phyloP scores from a whole-genome alignment of 1,140 invertebrate genomes.

The Bursaphelenchus mucronatus region DNA sequence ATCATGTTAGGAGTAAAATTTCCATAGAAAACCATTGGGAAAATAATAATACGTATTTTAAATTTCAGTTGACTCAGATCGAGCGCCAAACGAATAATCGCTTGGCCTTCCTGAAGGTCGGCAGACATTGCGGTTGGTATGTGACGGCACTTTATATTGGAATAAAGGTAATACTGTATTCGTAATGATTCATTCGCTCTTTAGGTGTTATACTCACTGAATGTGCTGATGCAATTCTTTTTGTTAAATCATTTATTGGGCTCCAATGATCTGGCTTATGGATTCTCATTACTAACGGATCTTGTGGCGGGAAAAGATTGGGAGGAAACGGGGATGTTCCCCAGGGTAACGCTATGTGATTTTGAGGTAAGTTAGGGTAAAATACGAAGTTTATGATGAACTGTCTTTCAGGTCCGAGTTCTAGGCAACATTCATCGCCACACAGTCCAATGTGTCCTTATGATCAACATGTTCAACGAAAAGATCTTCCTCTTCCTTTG shows the following conservation, averaged over 20 bases:
- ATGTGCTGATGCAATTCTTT: constrained; percentile 60
- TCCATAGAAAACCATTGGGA: too few species aligned
- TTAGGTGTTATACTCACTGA: constrained; percentile 58
- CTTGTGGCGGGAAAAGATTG: constrained; percentile 58
- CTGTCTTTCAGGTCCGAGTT: constrained; percentile 53
- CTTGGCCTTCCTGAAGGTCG: constrained; percentile 43
- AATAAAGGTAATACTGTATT: constrained; percentile 46
- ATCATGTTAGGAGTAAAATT: not conserved
- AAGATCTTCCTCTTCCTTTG: constrained; percentile 60
- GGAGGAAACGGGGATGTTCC: constrained; percentile 61
- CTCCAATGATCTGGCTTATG: constrained; percentile 57
- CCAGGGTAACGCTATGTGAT: constrained; percentile 58
- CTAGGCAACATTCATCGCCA: constrained; percentile 60
- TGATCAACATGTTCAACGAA: constrained; percentile 61
- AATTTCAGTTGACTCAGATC: constrained; percentile 56
- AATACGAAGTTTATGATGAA: not conserved
- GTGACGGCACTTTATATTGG: constrained; percentile 60
- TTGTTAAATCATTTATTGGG: constrained; percentile 59
- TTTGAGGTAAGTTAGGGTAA: constrained; percentile 43
- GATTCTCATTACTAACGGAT: constrained; percentile 57
- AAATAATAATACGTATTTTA: constrained; percentile 7
- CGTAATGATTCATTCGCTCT: constrained; percentile 16
- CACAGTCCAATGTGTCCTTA: constrained; percentile 59
- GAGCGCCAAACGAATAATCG: constrained; percentile 49
- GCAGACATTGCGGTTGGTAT: constrained; percentile 59